phyloP scores from a whole-genome alignment of 1,140 invertebrate genomes.

The Drosophila nebulosa region DNA sequence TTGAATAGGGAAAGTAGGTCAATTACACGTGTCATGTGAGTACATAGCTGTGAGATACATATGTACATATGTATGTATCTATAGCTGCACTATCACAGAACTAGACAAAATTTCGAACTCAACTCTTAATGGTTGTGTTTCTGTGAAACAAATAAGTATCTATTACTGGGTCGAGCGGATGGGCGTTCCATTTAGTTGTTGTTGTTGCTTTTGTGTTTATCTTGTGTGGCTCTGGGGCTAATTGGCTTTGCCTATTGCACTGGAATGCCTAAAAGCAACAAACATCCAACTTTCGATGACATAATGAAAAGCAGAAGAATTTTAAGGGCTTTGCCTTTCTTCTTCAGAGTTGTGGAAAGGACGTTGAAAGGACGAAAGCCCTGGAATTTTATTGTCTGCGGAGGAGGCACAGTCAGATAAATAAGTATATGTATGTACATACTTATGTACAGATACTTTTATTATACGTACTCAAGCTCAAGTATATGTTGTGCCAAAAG shows the following conservation, averaged over 20 bases:
- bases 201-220: conserved; percentile 1
- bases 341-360: conserved; percentile 56
- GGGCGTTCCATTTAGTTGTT: neutral
- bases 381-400: conserved; percentile 46
- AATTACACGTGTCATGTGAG: conserved; percentile 71
- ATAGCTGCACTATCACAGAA: neutral
- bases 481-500: conserved; percentile 11
- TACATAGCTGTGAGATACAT: neutral
- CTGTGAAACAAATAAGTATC: conserved; percentile 6
- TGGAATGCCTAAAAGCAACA: neutral
- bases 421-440: conserved; percentile 13
- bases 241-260: conserved; percentile 8
- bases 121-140: conserved; percentile 3
- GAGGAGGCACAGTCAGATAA: conserved; percentile 9
- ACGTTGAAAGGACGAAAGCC: conserved; percentile 74
- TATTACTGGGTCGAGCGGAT: conserved; percentile 8
- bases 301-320: neutral
- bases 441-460: too few species aligned
- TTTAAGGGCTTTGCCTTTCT: conserved; percentile 7
- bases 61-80: neutral
- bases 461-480: neutral
- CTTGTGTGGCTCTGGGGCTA: conserved; percentile 1
- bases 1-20: conserved; percentile 76
- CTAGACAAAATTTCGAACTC: conserved; percentile 5
- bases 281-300: neutral